A percentile compares a stretch with the other conserved stretches of the same genome.
phyloP scores from a whole-genome alignment of 2,113 vertebrate species.

The Lagenorhynchus albirostris region DNA sequence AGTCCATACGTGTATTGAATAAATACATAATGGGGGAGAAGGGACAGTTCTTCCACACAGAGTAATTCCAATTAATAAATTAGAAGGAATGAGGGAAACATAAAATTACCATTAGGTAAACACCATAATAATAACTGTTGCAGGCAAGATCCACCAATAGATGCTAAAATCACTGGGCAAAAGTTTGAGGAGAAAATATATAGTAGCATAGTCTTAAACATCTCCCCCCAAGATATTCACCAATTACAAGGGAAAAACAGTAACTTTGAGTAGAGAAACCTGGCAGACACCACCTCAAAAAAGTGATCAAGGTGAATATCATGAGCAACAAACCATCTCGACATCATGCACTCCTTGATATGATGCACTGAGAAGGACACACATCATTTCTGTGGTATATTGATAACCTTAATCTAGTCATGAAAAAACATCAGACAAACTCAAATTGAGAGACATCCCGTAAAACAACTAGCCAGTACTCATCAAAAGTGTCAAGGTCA shows the following conservation, averaged over 20 bases:
- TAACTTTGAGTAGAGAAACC: not conserved
- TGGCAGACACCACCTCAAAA: not conserved
- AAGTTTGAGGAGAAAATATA: not conserved
- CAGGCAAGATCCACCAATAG: not conserved
- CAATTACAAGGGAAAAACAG: not conserved
- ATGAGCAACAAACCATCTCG: not conserved
- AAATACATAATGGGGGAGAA: not conserved
- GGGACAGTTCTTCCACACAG: not conserved
- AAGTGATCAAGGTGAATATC: not conserved
- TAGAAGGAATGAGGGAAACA: not conserved
- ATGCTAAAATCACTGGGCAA: not conserved
- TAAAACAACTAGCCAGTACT: not conserved
- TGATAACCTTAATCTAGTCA: not conserved
- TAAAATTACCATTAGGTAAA: not conserved
- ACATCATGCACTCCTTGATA: not conserved
- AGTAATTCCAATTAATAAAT: conserved; percentile 22
- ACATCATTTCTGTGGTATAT: not conserved
- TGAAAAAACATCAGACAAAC: conserved; percentile 19
- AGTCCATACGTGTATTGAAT: not conserved
- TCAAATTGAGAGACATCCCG: not conserved
- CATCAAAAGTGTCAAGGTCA: not conserved
- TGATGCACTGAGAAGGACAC: not conserved
- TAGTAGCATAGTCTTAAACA: not conserved
- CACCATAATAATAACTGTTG: not conserved
- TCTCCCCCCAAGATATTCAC: not conserved